phyloP scores from a whole-genome alignment of 2,888 invertebrate species.

The Athalia rosae region DNA sequence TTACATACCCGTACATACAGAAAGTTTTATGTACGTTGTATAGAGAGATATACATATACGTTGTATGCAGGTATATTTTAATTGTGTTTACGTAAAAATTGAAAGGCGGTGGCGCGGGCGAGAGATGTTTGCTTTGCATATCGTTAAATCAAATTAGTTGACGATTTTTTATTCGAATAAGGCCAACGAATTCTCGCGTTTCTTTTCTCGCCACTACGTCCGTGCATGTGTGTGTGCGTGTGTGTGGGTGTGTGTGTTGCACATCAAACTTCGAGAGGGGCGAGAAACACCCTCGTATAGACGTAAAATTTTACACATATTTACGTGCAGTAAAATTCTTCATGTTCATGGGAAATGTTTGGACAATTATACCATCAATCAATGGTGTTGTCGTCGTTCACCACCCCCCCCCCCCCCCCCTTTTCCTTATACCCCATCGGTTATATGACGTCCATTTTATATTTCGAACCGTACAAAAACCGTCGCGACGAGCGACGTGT shows the following conservation, averaged over 20 bases:
- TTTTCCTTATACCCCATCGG: too few relatives aligned
- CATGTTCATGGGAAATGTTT: conserved; percentile 5
- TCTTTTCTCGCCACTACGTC: too few relatives aligned
- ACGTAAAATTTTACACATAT: background rate
- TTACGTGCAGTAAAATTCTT: background rate
- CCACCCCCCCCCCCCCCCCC: background rate
- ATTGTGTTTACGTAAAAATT: conserved; percentile 29
- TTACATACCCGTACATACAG: too few relatives aligned
- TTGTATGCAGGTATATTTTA: too few relatives aligned
- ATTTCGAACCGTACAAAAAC: too few relatives aligned
- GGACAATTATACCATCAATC: conserved; percentile 40
- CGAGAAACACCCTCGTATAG: background rate
- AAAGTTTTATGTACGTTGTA: too few relatives aligned
- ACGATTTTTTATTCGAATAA: conserved; percentile 22
- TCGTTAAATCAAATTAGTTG: conserved; percentile 41
- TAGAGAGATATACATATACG: too few relatives aligned
- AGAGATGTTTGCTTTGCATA: conserved; percentile 24
- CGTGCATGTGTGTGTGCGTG: too few relatives aligned
- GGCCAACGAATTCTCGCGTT: too few relatives aligned
- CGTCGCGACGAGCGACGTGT: too few relatives aligned
- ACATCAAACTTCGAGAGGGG: background rate
- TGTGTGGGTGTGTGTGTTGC: too few relatives aligned
- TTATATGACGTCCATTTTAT: too few relatives aligned
- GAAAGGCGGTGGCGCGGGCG: background rate
- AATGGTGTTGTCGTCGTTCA: conserved; percentile 22